A percentile compares a stretch with the other conserved stretches of the same genome.
These are phyloP conservation scores for Caenorhabditis auriculariae DNA, from an alignment of 2,888 invertebrate species.

Conservation along the genomic window DNA sequence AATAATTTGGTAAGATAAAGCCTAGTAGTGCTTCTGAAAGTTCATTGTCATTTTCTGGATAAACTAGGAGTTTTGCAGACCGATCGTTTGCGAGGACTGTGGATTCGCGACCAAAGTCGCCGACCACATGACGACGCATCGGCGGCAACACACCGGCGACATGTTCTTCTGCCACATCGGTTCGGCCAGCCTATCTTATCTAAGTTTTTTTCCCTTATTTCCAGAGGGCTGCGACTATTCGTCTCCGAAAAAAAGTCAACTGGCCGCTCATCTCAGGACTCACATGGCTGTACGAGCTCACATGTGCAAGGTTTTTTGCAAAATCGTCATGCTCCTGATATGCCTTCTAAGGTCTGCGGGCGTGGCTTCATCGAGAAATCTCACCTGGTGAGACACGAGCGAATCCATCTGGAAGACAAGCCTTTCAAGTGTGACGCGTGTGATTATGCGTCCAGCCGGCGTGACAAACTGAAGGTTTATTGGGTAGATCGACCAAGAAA, in stretches of 20 bases:
- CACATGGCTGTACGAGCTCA: conserved; percentile 69
- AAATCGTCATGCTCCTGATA: neutral
- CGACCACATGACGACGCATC: conserved; percentile 73
- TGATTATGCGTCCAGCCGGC: conserved; percentile 72
- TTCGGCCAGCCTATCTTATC: too few species aligned
- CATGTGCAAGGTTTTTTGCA: conserved; percentile 66
- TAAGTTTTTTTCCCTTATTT: conserved; percentile 6
- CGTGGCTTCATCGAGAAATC: conserved; percentile 74
- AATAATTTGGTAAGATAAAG: too few species aligned
- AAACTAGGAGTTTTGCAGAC: conserved; percentile 63
- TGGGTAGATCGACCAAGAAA: too few species aligned
- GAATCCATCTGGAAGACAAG: conserved; percentile 72
- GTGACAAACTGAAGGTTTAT: conserved; percentile 73
- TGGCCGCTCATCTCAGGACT: conserved; percentile 72
- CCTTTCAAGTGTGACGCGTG: conserved; percentile 73
- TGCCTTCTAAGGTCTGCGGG: conserved; percentile 63
- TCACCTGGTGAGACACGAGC: conserved; percentile 73
- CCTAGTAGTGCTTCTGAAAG: too few species aligned
- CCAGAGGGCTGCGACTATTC: conserved; percentile 33
- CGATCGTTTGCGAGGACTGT: conserved; percentile 73
- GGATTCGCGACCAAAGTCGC: conserved; percentile 73
- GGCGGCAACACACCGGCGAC: conserved; percentile 73
- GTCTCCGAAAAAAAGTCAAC: conserved; percentile 71
- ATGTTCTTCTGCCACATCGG: conserved; percentile 70
- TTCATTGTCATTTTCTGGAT: neutral